Conservation (phyloP, 2,888 invertebrate genomes). For the Cerceris ruficornis region DNA sequence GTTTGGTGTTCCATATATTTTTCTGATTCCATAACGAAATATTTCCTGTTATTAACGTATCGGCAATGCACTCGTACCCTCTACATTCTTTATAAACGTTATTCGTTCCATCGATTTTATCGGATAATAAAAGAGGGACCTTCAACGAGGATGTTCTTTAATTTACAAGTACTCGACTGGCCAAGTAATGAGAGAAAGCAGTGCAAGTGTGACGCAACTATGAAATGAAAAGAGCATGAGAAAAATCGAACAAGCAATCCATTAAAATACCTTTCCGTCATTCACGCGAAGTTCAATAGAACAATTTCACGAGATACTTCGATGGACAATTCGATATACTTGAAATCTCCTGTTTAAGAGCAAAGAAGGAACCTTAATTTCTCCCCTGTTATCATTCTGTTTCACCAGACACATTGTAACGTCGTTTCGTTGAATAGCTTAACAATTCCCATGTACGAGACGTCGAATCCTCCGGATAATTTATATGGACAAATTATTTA, state of each 20-base stretch:
- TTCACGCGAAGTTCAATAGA: neutral
- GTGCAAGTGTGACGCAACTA: neutral
- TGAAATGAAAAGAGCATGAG: neutral
- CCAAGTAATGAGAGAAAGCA: neutral
- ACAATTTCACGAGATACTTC: neutral
- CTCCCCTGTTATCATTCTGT: neutral
- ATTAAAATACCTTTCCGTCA: neutral
- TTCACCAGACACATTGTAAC: slow-evolving; percentile 20
- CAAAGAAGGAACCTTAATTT: neutral
- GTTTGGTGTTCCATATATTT: too few species aligned
- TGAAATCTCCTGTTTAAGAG: neutral
- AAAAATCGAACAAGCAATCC: neutral
- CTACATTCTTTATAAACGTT: slow-evolving; percentile 42
- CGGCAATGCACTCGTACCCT: neutral
- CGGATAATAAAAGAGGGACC: neutral
- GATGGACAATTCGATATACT: neutral
- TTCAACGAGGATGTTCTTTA: slow-evolving; percentile 14
- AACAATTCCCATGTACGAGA: neutral
- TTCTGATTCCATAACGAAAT: too few species aligned
- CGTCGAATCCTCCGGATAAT: too few species aligned
- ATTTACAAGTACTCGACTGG: neutral
- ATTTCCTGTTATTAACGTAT: neutral
- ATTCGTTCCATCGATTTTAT: slow-evolving; percentile 42
- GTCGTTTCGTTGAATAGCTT: slow-evolving; percentile 10
- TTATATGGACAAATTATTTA: too few species aligned